Percentiles rank a stretch among this genome's conserved stretches.
Conservation (phyloP, 2,888 invertebrate species). For the Pseudanteris insignis region DNA sequence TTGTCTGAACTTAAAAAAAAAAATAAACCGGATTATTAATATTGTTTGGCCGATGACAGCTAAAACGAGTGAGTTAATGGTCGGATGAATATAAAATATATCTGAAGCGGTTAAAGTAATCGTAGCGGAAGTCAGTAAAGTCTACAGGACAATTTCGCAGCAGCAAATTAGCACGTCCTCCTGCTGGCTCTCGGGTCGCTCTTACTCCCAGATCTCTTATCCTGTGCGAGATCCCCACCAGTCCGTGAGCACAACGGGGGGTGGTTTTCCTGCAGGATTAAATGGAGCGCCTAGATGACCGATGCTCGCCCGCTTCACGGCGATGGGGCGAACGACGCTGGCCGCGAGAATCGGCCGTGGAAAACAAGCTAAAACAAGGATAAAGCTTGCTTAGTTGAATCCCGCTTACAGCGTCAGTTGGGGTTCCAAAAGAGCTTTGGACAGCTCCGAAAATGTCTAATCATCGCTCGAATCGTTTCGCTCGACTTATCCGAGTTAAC, state of each 20-base stretch:
- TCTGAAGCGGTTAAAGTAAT: constrained; percentile 42
- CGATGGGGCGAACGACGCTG: constrained; percentile 44
- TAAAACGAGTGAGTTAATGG: constrained; percentile 18
- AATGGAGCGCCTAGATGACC: constrained; percentile 66
- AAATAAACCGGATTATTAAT: neutral
- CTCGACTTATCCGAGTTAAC: constrained; percentile 41
- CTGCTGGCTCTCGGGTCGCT: constrained; percentile 41
- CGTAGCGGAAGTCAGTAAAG: constrained; percentile 49
- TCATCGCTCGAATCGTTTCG: constrained; percentile 53
- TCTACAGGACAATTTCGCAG: constrained; percentile 55
- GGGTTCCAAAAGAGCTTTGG: constrained; percentile 48
- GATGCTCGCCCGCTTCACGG: constrained; percentile 55
- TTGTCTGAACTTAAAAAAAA: too few species aligned
- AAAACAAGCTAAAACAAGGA: constrained; percentile 65
- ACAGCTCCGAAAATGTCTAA: constrained; percentile 50
- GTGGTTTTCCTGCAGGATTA: constrained; percentile 62
- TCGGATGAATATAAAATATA: constrained; percentile 29
- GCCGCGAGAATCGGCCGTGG: constrained; percentile 48
- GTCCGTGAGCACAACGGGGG: constrained; percentile 54
- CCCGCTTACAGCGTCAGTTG: constrained; percentile 42
- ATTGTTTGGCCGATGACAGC: constrained; percentile 5
- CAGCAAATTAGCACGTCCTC: constrained; percentile 61
- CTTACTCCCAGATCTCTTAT: constrained; percentile 51
- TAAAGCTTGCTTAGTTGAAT: constrained; percentile 53
- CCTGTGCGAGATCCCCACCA: constrained; percentile 59